phyloP scores from a whole-genome alignment of 2,113 vertebrate genomes.

The Myotis davidii region DNA sequence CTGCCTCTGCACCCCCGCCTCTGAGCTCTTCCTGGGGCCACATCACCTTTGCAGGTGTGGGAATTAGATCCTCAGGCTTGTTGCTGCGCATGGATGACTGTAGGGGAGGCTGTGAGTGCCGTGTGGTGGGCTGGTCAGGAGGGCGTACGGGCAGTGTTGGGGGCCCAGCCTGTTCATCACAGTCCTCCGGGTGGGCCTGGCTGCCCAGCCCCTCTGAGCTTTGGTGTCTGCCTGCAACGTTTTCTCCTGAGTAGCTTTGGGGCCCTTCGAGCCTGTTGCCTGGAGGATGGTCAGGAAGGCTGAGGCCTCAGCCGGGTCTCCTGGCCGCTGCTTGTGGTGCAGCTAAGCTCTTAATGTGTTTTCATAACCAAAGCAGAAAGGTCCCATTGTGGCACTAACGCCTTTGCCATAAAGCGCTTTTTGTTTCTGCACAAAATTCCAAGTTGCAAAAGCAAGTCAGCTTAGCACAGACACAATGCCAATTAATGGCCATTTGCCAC shows the following conservation, averaged over 20 bases:
- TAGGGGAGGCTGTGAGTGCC: accelerated
- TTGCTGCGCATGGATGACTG: not conserved
- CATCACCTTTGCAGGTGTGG: not conserved
- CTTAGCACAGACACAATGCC: slow-evolving; percentile 71
- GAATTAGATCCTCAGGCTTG: not conserved
- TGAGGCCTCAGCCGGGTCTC: not conserved
- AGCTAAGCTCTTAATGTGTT: slow-evolving; percentile 75
- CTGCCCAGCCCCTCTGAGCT: not conserved
- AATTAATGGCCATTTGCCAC: slow-evolving; percentile 48
- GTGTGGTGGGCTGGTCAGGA: not conserved
- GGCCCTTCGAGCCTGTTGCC: not conserved
- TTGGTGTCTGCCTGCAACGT: not conserved
- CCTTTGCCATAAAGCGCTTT: slow-evolving; percentile 72
- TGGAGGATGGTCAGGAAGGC: slow-evolving; percentile 25
- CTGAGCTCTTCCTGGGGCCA: not conserved
- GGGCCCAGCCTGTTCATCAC: not conserved
- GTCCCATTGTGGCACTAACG: slow-evolving; percentile 70
- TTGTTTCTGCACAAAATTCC: slow-evolving; percentile 76
- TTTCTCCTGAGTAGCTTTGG: not conserved
- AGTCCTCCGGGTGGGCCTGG: not conserved
- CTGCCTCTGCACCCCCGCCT: not conserved
- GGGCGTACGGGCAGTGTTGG: accelerated
- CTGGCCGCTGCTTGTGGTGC: slow-evolving; percentile 25
- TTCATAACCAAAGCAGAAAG: slow-evolving; percentile 75
- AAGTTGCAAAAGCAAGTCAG: slow-evolving; percentile 71